Base-by-base conservation (phyloP, 2,888 invertebrate genomes). In the Chalcosyrphus nemorum region DNA sequence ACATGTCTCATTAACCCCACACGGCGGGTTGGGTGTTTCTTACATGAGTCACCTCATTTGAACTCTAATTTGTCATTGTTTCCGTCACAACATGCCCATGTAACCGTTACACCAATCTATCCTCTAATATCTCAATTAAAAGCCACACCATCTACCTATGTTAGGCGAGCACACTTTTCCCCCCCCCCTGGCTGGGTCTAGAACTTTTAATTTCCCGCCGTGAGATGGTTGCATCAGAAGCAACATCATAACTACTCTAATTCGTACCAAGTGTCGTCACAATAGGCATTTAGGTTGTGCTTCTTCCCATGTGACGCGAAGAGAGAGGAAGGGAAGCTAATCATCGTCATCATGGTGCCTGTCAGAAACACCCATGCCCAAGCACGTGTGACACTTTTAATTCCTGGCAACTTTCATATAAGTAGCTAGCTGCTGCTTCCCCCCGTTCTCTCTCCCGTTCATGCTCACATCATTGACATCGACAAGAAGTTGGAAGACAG, bases 321-420 rank as follows among this genome's bases (percentile, higher is more conserved):
- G n/a, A n/a, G n/a, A n/a, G n/a, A n/a, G n/a, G n/a, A 17, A 35
- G 61, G 19, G 45, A 24, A 43, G 72, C 82, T 57, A 82, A 78
- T 78, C 77, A 61, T 66, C 71, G 72, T 59, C n/a, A n/a, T n/a
- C n/a, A n/a, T n/a, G n/a, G 43, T 19, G 71, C 17, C 43, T 68
- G 63, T 70, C 63, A 54, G 47, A 68, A 24, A 29, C 56, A 75
- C 68, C 63, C 70, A 65, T 27, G 56, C 68, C 32, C 61, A 74
- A 78, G 68, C 78, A 78, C 82, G 78, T 82, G 78, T 82, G 82
- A 82, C 78, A 82, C 61, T 82, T 82, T 82, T 78, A 78, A 74
- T 74, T 82, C 56, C 41, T 43, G 7, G 38, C 38, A 77, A 77
- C 66, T 74, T 66, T 56, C 24, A 77, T 21, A 65, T 32, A n/a